Conservation (phyloP, 2,797 vertebrate genomes). For the Poecile montanus region DNA sequence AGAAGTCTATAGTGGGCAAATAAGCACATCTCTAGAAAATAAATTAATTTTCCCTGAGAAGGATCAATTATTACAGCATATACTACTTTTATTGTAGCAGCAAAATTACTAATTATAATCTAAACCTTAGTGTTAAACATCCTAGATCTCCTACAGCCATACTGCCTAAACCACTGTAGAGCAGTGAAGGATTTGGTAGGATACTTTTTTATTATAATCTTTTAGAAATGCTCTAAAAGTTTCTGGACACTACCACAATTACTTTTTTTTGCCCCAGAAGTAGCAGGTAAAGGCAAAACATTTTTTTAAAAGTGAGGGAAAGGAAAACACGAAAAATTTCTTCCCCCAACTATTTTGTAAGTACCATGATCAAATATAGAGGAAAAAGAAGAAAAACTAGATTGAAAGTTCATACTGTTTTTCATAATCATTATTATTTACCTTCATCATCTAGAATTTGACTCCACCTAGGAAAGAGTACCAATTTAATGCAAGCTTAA, state of each 20-base stretch:
- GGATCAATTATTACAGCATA: not conserved
- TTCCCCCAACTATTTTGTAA: not conserved
- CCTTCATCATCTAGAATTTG: not conserved
- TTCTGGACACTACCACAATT: not conserved
- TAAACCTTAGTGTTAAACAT: not conserved
- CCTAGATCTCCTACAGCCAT: not conserved
- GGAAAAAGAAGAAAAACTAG: not conserved
- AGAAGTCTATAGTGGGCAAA: not conserved
- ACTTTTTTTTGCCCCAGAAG: not conserved
- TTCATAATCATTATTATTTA: slow-evolving; percentile 26
- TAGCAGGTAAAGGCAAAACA: not conserved
- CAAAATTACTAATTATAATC: not conserved
- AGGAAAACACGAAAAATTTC: not conserved
- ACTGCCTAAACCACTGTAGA: not conserved
- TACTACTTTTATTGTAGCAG: not conserved
- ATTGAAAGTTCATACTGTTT: not conserved
- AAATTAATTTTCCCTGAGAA: not conserved
- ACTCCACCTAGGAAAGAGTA: not conserved
- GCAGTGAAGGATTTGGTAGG: not conserved
- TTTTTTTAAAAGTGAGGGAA: not conserved
- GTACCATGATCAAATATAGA: not conserved
- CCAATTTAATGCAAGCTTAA: slow-evolving; percentile 57
- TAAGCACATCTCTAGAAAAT: not conserved
- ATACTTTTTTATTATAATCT: not conserved
- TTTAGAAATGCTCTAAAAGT: not conserved